phyloP scores from a whole-genome alignment of 53 echinoderm and acorn worm genomes.

The Crossaster papposus region DNA sequence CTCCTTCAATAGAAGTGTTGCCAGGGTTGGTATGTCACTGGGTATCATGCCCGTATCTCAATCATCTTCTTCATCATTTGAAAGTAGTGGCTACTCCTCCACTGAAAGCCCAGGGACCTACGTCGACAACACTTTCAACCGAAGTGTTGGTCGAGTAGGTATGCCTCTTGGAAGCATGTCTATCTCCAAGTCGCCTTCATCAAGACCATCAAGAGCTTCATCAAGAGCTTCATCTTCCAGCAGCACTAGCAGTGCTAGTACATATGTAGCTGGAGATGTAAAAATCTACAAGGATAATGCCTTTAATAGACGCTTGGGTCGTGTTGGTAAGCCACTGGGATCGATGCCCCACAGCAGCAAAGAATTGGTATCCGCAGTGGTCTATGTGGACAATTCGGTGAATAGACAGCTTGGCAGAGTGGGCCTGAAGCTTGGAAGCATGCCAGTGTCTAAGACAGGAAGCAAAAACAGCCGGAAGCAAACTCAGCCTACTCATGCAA shows the following conservation, averaged over 20 bases:
- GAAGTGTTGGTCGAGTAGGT: conserved; percentile 61
- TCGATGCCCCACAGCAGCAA: background rate
- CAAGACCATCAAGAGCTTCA: background rate
- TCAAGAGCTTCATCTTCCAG: background rate
- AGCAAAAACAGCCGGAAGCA: background rate
- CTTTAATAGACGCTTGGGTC: conserved; percentile 41
- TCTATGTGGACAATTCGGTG: conserved; percentile 48
- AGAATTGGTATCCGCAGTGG: background rate
- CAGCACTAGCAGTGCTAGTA: background rate
- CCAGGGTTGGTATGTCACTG: conserved; percentile 51
- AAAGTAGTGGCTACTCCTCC: background rate
- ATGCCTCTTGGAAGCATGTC: conserved; percentile 44
- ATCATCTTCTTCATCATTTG: background rate
- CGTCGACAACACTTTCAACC: conserved; percentile 58
- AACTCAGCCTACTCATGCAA: conserved; percentile 20
- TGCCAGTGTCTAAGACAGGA: background rate
- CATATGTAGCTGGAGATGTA: conserved; percentile 6
- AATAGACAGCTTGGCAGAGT: conserved; percentile 62
- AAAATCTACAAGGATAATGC: conserved; percentile 40
- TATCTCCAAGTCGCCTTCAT: conserved; percentile 18
- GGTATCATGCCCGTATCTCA: conserved; percentile 57
- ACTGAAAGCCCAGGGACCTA: conserved; percentile 37
- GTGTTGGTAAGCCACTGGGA: conserved; percentile 51
- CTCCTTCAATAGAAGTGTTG: conserved; percentile 48
- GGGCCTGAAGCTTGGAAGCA: conserved; percentile 4